Evolutionary conservation across 2,888 invertebrate species (phyloP).

Genomic region (Plebejus argus): DNA sequence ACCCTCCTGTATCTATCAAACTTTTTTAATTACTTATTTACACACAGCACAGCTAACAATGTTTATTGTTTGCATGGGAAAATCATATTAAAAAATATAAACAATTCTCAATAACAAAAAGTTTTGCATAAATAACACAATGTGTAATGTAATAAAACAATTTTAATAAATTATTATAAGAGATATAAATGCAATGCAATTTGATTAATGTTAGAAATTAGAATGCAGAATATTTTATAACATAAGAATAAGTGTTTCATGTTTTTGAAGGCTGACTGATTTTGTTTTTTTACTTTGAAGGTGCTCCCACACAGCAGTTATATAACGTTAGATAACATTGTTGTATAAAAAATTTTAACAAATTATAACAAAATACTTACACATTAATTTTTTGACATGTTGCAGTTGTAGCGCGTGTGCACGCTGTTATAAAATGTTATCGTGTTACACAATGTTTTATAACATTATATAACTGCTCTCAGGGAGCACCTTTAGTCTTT

Average conservation of each 20-base stretch:
- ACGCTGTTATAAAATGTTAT: too few relatives aligned
- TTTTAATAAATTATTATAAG: background rate
- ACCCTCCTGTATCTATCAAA: too few relatives aligned
- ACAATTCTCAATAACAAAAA: background rate
- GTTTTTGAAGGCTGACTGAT: background rate
- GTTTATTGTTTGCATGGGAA: background rate
- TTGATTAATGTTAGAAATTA: background rate
- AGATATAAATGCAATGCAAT: background rate
- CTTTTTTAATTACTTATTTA: background rate
- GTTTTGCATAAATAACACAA: conserved; percentile 9
- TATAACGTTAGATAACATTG: too few relatives aligned
- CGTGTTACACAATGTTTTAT: too few relatives aligned
- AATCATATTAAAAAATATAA: background rate
- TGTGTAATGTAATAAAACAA: background rate
- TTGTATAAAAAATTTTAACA: too few relatives aligned
- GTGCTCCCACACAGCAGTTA: too few relatives aligned
- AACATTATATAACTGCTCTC: too few relatives aligned
- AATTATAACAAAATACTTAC: too few relatives aligned
- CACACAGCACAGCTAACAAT: background rate
- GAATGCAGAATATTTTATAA: background rate
- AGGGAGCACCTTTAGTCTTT: too few relatives aligned
- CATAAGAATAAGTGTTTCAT: background rate
- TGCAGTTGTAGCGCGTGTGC: too few relatives aligned
- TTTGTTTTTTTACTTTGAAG: background rate
- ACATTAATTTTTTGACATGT: too few relatives aligned